Percentiles rank a stretch among this genome's conserved stretches.
phyloP scores from a whole-genome alignment of 1,140 invertebrate genomes.

The Drosophila tropicalis region DNA sequence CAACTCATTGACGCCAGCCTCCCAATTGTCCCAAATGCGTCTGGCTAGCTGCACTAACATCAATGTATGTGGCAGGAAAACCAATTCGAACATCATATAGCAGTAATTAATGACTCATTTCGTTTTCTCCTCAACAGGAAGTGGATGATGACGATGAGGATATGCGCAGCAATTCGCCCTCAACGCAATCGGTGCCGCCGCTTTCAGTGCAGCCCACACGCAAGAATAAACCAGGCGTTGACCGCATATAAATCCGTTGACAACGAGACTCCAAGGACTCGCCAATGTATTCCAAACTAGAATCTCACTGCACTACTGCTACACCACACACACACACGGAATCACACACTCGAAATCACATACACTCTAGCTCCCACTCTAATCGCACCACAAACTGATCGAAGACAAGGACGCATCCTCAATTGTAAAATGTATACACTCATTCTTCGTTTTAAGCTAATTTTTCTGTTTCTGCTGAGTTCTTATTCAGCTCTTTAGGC shows the following conservation, averaged over 20 bases:
- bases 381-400: neutral
- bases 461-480: neutral
- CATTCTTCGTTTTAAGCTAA: neutral
- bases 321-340: neutral
- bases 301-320: neutral
- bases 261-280: constrained; percentile 20
- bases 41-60: constrained; percentile 93
- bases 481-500: constrained; percentile 26
- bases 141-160: constrained; percentile 85
- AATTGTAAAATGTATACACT: neutral
- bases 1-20: constrained; percentile 89
- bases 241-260: constrained; percentile 49
- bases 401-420: neutral
- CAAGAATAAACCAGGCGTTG: constrained; percentile 86
- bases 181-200: constrained; percentile 87
- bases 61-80: constrained; percentile 86
- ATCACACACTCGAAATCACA: neutral
- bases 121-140: constrained; percentile 84
- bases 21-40: constrained; percentile 91
- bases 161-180: constrained; percentile 85
- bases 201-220: constrained; percentile 92
- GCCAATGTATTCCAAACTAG: constrained; percentile 58
- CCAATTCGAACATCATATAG: neutral
- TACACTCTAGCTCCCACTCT: neutral
- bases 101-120: neutral